Base-by-base conservation (phyloP, 2,113 vertebrate species). In the Varanus komodoensis region DNA sequence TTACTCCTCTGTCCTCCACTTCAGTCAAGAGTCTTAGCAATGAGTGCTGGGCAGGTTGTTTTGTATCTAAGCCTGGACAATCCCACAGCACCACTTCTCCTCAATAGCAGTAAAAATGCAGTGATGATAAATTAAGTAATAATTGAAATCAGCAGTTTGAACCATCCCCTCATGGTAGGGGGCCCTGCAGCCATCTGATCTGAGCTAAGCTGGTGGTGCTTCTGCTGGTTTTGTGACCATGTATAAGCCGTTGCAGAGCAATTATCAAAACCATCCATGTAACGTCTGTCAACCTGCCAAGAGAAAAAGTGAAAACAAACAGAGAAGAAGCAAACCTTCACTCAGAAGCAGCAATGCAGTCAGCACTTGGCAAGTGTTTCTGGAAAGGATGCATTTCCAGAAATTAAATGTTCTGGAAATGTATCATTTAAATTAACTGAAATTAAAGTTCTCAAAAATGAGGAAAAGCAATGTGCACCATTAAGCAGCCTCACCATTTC, bases 241-340 rank as follows among this genome's bases (percentile, higher is more conserved):
- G 78, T 80, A 29, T 80, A 11, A 14, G 27, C 7, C 2, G 74
- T 1, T 64, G 44, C 50, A 67, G 1, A 69, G 21, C 21, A 17
- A 85, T 75, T 12, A 54, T 0, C 79, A 19, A 61, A 89, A n/a
- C 0, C 2, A 75, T 1, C 3, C 75, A 86, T 89, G 25, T 23
- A 87, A 0, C 3, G 68, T 29, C 29, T 87, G 32, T 0, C 0
- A 4, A 25, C 57, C 6, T 14, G 27, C 5, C 15, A 80, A 19
- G 19, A n/a, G 1, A 79, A 71, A 52, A 87, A 44, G 38, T 44
- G 38, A 44, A 44, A 17, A 54, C 15, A 52, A 71, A 34, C 4
- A 82, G 25, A 32, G 67, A 87, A 19, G 29, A 82, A 89, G 6
- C 8, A 85, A 0, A 89, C 2, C 57, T 48, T 52, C 89, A 34